These are phyloP conservation scores for Mamestra configurata DNA, from an alignment of 1,140 invertebrate genomes.

Conservation along the genomic window DNA sequence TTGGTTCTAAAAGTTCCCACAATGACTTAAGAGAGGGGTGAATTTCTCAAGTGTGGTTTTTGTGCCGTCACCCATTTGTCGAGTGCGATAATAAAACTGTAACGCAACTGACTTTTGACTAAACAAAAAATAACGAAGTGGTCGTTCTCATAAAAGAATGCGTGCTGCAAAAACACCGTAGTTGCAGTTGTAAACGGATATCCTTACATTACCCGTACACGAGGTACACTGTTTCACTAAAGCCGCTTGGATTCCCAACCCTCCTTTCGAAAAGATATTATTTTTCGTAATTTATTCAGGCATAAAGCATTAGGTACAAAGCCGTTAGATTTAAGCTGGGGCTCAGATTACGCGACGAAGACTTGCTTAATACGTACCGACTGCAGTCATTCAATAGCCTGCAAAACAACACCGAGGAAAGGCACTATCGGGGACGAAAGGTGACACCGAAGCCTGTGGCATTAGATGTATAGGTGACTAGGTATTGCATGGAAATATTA, in stretches of 20 bases:
- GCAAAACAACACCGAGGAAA: slow-evolving; percentile 84
- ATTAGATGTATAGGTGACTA: slow-evolving; percentile 73
- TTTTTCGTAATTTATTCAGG: slow-evolving; percentile 71
- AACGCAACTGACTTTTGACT: slow-evolving; percentile 58
- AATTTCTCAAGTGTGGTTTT: slow-evolving; percentile 82
- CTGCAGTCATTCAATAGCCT: slow-evolving; percentile 83
- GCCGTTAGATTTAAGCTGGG: slow-evolving; percentile 80
- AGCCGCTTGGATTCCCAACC: slow-evolving; percentile 33
- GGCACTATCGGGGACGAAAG: slow-evolving; percentile 81
- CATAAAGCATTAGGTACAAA: slow-evolving; percentile 76
- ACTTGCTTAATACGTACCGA: slow-evolving; percentile 83
- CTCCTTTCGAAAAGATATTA: slow-evolving; percentile 55
- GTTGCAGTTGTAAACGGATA: slow-evolving; percentile 31
- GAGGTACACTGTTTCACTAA: slow-evolving; percentile 28
- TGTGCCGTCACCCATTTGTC: slow-evolving; percentile 77
- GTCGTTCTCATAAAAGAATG: slow-evolving; percentile 21
- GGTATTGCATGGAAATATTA: slow-evolving; percentile 54
- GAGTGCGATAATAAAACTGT: slow-evolving; percentile 75
- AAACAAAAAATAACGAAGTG: slow-evolving; percentile 8
- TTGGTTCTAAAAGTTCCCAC: slow-evolving; percentile 78
- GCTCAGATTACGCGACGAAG: slow-evolving; percentile 79
- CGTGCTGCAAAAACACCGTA: slow-evolving; percentile 6
- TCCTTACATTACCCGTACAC: slow-evolving; percentile 24
- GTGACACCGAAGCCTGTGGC: slow-evolving; percentile 80
- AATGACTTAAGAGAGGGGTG: slow-evolving; percentile 77